Percentiles rank a stretch among this genome's conserved stretches.
Evolutionary conservation across 1,140 invertebrate genomes (phyloP).

Genomic region (Zelostemma sp.): DNA sequence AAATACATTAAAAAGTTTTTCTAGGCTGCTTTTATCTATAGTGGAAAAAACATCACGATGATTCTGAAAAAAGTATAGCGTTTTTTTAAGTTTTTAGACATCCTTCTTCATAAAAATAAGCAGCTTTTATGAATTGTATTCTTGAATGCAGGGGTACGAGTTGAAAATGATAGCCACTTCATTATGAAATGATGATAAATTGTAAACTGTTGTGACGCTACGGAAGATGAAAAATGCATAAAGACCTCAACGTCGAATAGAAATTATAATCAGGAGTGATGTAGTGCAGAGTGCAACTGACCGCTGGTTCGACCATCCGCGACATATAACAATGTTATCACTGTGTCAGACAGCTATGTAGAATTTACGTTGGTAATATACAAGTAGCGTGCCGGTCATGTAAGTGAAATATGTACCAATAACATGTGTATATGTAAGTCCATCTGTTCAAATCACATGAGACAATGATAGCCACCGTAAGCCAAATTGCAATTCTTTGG

Average conservation of each 20-base stretch:
- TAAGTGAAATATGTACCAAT: constrained; percentile 58
- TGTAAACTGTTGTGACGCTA: too few species aligned
- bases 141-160: too few species aligned
- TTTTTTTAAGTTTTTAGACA: too few species aligned
- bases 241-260: background rate
- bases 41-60: too few species aligned
- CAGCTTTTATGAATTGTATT: too few species aligned
- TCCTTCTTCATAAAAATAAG: too few species aligned
- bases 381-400: constrained; percentile 49
- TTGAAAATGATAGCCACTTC: too few species aligned
- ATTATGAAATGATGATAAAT: too few species aligned
- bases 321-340: constrained; percentile 58
- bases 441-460: constrained; percentile 4
- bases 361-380: constrained; percentile 60
- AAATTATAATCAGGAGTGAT: constrained; percentile 37
- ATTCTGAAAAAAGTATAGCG: too few species aligned
- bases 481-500: constrained; percentile 4
- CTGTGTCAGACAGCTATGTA: constrained; percentile 62
- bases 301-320: constrained; percentile 47
- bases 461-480: constrained; percentile 21
- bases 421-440: constrained; percentile 23
- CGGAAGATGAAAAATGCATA: constrained; percentile 1
- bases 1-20: too few species aligned
- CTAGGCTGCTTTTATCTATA: too few species aligned
- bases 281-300: constrained; percentile 30